Conservation (phyloP, 1,140 invertebrate species). For the Drusus annulatus region DNA sequence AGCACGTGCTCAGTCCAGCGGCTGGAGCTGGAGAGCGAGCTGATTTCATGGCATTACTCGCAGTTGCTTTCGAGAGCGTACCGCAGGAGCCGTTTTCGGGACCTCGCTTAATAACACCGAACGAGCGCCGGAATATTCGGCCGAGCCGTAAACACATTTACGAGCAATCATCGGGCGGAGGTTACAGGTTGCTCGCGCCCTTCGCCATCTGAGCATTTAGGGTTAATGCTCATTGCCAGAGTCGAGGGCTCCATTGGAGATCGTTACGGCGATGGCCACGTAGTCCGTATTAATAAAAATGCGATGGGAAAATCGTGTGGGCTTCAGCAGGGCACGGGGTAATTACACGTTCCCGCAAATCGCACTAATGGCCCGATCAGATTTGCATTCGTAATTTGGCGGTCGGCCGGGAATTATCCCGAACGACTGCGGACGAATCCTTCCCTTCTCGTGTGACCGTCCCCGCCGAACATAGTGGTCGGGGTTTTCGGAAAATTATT, state of each 20-base stretch:
- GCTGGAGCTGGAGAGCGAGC: too few species aligned
- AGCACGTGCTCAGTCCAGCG: too few species aligned
- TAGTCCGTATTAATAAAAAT: slow-evolving; percentile 57
- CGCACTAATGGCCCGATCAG: slow-evolving; percentile 57
- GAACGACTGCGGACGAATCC: not conserved
- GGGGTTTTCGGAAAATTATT: slow-evolving; percentile 7
- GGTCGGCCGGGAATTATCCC: slow-evolving; percentile 35
- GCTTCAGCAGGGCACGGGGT: slow-evolving; percentile 44
- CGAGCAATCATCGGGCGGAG: not conserved
- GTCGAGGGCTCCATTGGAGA: slow-evolving; percentile 51
- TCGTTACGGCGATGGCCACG: slow-evolving; percentile 57
- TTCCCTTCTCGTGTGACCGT: not conserved
- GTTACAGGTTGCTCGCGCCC: not conserved
- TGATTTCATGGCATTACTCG: too few species aligned
- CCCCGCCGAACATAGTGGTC: not conserved
- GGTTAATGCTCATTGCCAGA: slow-evolving; percentile 40
- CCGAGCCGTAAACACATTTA: not conserved
- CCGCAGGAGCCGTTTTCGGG: too few species aligned
- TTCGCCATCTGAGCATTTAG: slow-evolving; percentile 40
- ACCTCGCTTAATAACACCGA: too few species aligned
- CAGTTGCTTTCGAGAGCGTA: too few species aligned
- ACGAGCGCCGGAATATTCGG: too few species aligned
- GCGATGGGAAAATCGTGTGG: slow-evolving; percentile 55
- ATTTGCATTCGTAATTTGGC: slow-evolving; percentile 59
- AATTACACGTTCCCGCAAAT: slow-evolving; percentile 54